Evolutionary conservation across 2,797 vertebrate genomes (phyloP), one percentile per base, ranked within the genome.

Genomic region (Tolypeutes matacus): DNA sequence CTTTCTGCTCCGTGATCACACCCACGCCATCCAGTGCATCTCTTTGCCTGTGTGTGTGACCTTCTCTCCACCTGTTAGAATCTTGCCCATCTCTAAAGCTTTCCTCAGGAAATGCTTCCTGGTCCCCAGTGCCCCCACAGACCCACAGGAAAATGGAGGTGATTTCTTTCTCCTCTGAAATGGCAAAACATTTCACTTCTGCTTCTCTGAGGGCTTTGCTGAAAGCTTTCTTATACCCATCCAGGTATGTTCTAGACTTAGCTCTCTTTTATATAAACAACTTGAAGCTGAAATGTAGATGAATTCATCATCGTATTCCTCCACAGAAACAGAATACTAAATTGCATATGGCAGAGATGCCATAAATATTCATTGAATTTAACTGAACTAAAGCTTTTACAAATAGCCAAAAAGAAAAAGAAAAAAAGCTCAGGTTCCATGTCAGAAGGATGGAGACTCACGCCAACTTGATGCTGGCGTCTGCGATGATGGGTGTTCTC

Each of bases 401-500:
- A 94, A 94, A 95, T 90, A 96, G 82, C 86, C 81, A 93, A 87
- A 82, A 86, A 87, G 20, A 21, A 56, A 93, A 88, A 78, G 80
- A 82, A 93, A 90, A 85, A 86, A 85, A n/a, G 27, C 89, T 96
- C 77, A 97, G 93, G 89, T 94, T 83, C 73, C 77, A 80, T 73
- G 64, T 78, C 95, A 93, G 89, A 94, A 87, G 64, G 53, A 97
- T 21, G 60, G 60, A 29, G 67, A 70, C 76, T 94, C 69, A 94
- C 93, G 94, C 93, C 96, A 96, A 93, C 64, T 91, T n/a, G 86
- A 86, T 64, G 91, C 34, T 97, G 94, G 94, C 62, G 0, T 96
- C 81, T 76, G 82, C 73, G 85, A 93, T 86, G 96, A 97, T 25
- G 95, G 97, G 86, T 95, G 91, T 94, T 93, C 96, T 97, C 91